Percentiles rank a stretch among this genome's conserved stretches.
These are phyloP conservation scores for Conger conger DNA, from an alignment of 2,113 vertebrate genomes.

Conservation along the genomic window DNA sequence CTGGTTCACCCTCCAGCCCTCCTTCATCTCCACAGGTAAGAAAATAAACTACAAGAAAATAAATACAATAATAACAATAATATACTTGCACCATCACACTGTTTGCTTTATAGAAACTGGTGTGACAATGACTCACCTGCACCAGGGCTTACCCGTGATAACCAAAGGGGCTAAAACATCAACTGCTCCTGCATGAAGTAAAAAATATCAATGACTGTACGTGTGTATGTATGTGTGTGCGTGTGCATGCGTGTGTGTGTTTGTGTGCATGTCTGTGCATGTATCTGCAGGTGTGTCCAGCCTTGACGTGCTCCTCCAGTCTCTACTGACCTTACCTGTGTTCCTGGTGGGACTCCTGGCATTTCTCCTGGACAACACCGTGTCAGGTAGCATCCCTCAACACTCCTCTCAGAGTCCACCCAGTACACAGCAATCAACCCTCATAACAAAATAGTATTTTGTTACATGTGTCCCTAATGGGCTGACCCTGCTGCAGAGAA, in stretches of 20 bases:
- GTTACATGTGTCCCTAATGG: too few species aligned
- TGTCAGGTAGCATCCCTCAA: slow-evolving; percentile 68
- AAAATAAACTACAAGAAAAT: neutral
- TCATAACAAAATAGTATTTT: too few species aligned
- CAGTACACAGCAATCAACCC: neutral
- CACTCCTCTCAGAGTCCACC: neutral
- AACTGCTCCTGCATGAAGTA: too few species aligned
- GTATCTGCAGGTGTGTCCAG: slow-evolving; percentile 63
- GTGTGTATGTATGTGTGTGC: too few species aligned
- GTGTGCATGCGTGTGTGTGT: too few species aligned
- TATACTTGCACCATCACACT: too few species aligned
- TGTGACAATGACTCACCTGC: neutral
- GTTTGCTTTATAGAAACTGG: neutral
- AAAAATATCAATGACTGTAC: too few species aligned
- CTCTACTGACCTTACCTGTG: slow-evolving; percentile 72
- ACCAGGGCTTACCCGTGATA: too few species aligned
- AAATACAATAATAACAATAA: neutral
- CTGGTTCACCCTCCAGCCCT: slow-evolving; percentile 62
- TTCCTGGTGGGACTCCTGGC: slow-evolving; percentile 77
- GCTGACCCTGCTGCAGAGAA: too few species aligned
- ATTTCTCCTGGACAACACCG: slow-evolving; percentile 80
- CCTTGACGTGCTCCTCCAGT: slow-evolving; percentile 70
- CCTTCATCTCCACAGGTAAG: slow-evolving; percentile 68
- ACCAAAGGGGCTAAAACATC: too few species aligned
- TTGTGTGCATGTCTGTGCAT: neutral